phyloP scores from a whole-genome alignment of 1,140 invertebrate species.

The Portunus trituberculatus region DNA sequence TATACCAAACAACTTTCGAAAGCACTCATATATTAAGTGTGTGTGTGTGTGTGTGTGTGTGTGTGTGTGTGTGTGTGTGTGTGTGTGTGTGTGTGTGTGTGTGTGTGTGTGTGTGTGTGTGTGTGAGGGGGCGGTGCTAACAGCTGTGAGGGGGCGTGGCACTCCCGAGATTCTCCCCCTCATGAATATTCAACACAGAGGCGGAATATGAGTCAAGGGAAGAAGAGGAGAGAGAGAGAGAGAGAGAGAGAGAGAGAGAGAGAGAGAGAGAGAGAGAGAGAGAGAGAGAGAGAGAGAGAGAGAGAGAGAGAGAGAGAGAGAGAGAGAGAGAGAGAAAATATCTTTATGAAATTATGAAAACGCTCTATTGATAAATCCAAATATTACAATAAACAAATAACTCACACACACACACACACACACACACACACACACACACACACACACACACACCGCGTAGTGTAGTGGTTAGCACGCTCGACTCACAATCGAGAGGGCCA shows the following conservation, averaged over 20 bases:
- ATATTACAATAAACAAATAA: not conserved
- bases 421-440: not conserved
- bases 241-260: constrained; percentile 54
- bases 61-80: constrained; percentile 51
- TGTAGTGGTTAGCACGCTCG: no score
- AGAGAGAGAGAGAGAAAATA: constrained; percentile 41
- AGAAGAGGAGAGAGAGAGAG: constrained; percentile 10
- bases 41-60: constrained; percentile 57
- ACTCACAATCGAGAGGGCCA: no score
- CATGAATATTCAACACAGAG: constrained; percentile 54
- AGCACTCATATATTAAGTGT: constrained; percentile 13
- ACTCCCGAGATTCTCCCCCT: constrained; percentile 42
- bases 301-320: constrained; percentile 35
- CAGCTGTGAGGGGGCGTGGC: constrained; percentile 63
- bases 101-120: constrained; percentile 46
- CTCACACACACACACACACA: no score
- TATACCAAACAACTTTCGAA: not conserved
- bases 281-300: constrained; percentile 48
- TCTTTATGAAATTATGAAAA: no score
- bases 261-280: constrained; percentile 41
- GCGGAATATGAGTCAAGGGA: constrained; percentile 34
- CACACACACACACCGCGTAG: no score
- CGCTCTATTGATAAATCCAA: no score
- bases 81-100: constrained; percentile 49
- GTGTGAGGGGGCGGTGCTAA: constrained; percentile 51